Evolutionary conservation across 2,797 vertebrate genomes (phyloP), one percentile per base, ranked within the genome.

Genomic region (Ctenopoma kingsleyae): DNA sequence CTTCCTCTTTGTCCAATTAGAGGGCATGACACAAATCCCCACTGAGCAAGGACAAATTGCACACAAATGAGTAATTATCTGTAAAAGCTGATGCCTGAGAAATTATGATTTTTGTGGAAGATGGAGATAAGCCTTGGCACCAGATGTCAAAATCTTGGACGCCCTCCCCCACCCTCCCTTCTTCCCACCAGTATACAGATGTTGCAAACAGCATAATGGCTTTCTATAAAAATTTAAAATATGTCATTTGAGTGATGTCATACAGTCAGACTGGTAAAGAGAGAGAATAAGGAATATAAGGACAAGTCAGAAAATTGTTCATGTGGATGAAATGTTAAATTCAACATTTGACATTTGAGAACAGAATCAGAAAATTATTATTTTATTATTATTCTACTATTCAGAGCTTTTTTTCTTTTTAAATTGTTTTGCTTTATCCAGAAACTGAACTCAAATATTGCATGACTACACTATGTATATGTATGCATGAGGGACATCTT

Each of bases 1-100:
- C 71, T 89, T 87, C 66, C 73, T 85, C 52, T 85, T 85, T 74
- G 79, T 89, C 76, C 79, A 85, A 85, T 92, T 89, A 80, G 67
- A 70, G 67, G 74, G 46, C 74, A 78, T 66, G 80, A 80, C 80
- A 78, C 71, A 79, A 83, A 76, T 86, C 81, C 78, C 87, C 0
- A 15, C 72, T 63, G 87, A 85, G 79, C 70, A 61, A 75, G 70
- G 74, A 80, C 85, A 84, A 83, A 84, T 60, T 71, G 52, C 44
- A 17, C 46, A 55, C 55, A 76, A 82, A 83, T 27, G 56, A 57
- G n/a, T 82, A 80, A 84, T 89, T 83, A 83, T 74, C 73, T 65
- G 30, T 13, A 7, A 69, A 74, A 60, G 56, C 64, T 84, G 65
- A 61, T n/a, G 52, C 60, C 48, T 19, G 38, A 72, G 48, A 60